Percentiles rank a stretch among this genome's conserved stretches.
phyloP scores from a whole-genome alignment of 2,797 vertebrate species.

The Rhynchonycteris naso region DNA sequence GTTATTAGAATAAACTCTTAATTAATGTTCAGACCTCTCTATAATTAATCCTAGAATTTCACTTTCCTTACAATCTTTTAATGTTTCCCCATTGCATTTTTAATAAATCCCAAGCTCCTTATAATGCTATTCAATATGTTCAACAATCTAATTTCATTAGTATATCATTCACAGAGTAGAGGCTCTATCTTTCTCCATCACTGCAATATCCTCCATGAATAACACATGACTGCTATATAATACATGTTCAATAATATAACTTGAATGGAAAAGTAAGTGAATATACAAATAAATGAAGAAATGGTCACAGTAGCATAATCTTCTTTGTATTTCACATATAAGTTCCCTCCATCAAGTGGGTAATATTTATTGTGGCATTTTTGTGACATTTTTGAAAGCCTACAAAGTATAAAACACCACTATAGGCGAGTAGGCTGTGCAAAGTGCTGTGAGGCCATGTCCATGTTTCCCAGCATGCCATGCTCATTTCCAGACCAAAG shows the following conservation, averaged over 20 bases:
- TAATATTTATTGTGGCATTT: not conserved
- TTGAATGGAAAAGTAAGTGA: not conserved
- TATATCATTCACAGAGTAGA: not conserved
- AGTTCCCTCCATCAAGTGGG: not conserved
- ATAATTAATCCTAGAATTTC: constrained; percentile 16
- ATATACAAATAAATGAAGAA: constrained; percentile 30
- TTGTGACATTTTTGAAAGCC: not conserved
- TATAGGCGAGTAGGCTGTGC: not conserved
- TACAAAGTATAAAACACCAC: not conserved
- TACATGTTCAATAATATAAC: not conserved
- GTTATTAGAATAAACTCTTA: constrained; percentile 14
- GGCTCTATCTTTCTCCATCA: not conserved
- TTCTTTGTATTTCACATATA: constrained; percentile 8
- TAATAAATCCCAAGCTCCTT: not conserved
- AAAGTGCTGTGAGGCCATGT: no score
- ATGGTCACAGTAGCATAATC: not conserved
- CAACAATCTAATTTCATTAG: not conserved
- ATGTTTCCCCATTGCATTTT: not conserved
- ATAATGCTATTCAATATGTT: not conserved
- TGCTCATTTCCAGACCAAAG: not conserved
- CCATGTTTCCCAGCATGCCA: not conserved
- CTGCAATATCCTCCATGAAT: not conserved
- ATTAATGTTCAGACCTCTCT: not conserved
- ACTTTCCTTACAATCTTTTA: not conserved
- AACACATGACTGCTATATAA: not conserved